Conservation (phyloP, 2,113 vertebrate species). For the Mesitornis unicolor region DNA sequence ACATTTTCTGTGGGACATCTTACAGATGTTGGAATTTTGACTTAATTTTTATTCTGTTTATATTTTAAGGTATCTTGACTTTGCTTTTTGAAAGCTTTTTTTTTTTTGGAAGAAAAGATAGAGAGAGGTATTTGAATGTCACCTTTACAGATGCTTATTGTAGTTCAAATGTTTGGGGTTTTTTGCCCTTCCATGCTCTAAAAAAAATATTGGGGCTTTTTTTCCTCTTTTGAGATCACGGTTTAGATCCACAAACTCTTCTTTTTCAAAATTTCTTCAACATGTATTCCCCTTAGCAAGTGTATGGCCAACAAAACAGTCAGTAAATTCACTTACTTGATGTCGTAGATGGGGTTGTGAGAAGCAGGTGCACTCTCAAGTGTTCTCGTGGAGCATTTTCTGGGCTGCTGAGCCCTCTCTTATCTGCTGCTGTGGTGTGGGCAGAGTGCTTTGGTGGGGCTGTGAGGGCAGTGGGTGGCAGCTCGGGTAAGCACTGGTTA, state of each 20-base stretch:
- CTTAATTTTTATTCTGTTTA: background rate
- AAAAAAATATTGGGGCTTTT: background rate
- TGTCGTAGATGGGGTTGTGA: background rate
- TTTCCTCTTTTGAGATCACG: background rate
- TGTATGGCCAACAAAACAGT: background rate
- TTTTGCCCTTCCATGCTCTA: background rate
- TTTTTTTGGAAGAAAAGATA: background rate
- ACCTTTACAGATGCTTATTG: background rate
- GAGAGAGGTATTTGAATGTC: background rate
- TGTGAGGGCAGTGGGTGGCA: background rate
- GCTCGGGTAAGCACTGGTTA: fast-evolving
- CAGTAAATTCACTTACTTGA: background rate
- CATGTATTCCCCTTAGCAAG: background rate
- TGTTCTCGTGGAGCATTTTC: fast-evolving
- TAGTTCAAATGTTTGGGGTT: background rate
- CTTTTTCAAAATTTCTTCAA: background rate
- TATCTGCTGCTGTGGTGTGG: background rate
- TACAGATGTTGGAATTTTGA: background rate
- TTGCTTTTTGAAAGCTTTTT: background rate
- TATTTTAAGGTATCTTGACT: background rate
- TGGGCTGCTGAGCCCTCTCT: background rate
- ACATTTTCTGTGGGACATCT: background rate
- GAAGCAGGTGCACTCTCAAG: background rate
- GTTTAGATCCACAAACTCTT: background rate
- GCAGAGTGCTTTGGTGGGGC: background rate